Evolutionary conservation across 2,888 invertebrate species (phyloP), one percentile per base, ranked within the genome.

Genomic region (Corbicula japonica): DNA sequence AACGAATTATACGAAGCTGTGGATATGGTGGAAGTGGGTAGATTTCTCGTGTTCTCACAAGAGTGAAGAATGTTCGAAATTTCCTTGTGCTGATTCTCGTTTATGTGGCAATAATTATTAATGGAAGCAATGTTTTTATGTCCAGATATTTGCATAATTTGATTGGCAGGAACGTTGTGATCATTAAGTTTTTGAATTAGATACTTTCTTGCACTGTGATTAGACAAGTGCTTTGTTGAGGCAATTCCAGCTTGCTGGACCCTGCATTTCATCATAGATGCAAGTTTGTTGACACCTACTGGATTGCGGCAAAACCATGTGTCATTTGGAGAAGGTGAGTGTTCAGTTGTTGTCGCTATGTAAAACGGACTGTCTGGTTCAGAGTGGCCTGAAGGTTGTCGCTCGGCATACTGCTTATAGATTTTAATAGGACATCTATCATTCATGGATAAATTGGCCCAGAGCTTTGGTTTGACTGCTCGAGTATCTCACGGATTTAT

Each of bases 401-500:
- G n/a, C n/a, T n/a, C n/a, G n/a, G n/a, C n/a, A n/a, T n/a, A n/a
- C n/a, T n/a, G n/a, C n/a, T n/a, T n/a, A n/a, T n/a, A n/a, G n/a
- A n/a, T n/a, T n/a, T n/a, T n/a, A n/a, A n/a, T n/a, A n/a, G n/a
- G n/a, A n/a, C 63, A 75, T 48, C 77, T 46, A 1, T 34, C 21
- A 1, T 44, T 32, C 35, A 54, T 73, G 26, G 46, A 26, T 21
- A 28, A 0, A 34, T 65, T 76, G n/a, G 63, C 26, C 65, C 75
- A 76, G 30, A 28, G 30, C n/a, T n/a, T n/a, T n/a, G n/a, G n/a
- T n/a, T n/a, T n/a, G n/a, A n/a, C n/a, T n/a, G n/a, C n/a, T n/a
- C 79, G 41, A 3, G 76, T 65, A 75, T 79, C 71, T 32, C 61
- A 18, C 15, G 65, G 65, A 46, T 79, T 79, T 52, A 58, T 52